These are phyloP conservation scores for Tigriopus japonicus DNA, from an alignment of 1,140 invertebrate genomes.

Conservation along the genomic window DNA sequence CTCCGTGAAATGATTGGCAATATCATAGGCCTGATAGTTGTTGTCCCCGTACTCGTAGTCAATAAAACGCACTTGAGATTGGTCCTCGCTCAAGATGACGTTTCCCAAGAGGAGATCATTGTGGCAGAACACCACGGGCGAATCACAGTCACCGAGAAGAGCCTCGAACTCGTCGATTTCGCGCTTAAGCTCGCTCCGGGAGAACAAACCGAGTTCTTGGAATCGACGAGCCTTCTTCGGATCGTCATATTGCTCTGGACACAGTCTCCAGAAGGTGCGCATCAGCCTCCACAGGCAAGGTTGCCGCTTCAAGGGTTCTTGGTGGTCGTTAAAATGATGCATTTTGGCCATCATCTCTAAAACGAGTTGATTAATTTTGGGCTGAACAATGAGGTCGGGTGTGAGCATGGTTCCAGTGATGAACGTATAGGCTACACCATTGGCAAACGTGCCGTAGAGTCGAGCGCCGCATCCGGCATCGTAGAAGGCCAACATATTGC, in stretches of 20 bases:
- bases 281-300: conserved; percentile 44
- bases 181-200: conserved; percentile 32
- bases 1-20: conserved; percentile 95
- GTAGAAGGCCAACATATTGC: background rate
- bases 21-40: conserved; percentile 90
- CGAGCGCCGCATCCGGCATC: conserved; percentile 50
- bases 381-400: conserved; percentile 42
- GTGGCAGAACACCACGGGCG: conserved; percentile 84
- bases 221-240: background rate
- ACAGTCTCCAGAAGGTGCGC: conserved; percentile 47
- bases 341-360: conserved; percentile 59
- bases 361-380: conserved; percentile 49
- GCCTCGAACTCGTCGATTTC: conserved; percentile 48
- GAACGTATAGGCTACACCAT: conserved; percentile 85
- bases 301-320: conserved; percentile 7
- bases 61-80: conserved; percentile 60
- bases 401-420: conserved; percentile 60
- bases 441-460: conserved; percentile 75
- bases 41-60: conserved; percentile 90
- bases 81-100: conserved; percentile 55
- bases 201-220: background rate
- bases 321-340: conserved; percentile 25
- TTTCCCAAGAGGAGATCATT: conserved; percentile 92
- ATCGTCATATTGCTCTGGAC: conserved; percentile 25
- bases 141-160: conserved; percentile 40